Percentiles rank a stretch among this genome's conserved stretches.
phyloP scores from a whole-genome alignment of 2,113 vertebrate species.

The Chlamydotis undulata region DNA sequence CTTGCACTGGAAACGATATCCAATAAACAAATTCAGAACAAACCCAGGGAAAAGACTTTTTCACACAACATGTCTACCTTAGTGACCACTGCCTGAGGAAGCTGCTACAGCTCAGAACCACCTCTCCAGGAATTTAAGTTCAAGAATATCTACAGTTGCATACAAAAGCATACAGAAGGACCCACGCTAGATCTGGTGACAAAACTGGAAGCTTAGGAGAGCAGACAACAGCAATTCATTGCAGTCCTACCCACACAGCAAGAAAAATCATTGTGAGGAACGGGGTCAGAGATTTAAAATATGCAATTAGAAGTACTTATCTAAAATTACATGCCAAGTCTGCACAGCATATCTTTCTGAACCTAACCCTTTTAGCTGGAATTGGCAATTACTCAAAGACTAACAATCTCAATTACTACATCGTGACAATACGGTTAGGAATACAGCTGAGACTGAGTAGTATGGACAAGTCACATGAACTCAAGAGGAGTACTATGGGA shows the following conservation, averaged over 20 bases:
- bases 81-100: not conserved
- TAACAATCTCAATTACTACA: not conserved
- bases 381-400: slow-evolving; percentile 3
- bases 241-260: not conserved
- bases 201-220: not conserved
- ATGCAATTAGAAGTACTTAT: slow-evolving; percentile 7
- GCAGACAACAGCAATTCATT: not conserved
- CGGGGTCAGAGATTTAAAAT: not conserved
- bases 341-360: not conserved
- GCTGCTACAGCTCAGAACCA: not conserved
- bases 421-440: not conserved
- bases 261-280: not conserved
- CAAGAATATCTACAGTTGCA: not conserved
- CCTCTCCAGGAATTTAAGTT: not conserved
- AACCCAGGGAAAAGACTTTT: not conserved
- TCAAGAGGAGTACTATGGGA: not conserved
- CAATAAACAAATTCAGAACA: not conserved
- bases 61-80: not conserved
- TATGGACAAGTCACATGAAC: not conserved
- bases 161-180: not conserved
- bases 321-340: slow-evolving; percentile 6
- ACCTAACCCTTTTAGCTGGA: not conserved
- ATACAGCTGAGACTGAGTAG: not conserved
- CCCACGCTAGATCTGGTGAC: not conserved
- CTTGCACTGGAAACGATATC: fast-evolving